A percentile compares a stretch with the other conserved stretches of the same genome.
Conservation (phyloP, 2,113 vertebrate genomes). For the Hippoglossus stenolepis region DNA sequence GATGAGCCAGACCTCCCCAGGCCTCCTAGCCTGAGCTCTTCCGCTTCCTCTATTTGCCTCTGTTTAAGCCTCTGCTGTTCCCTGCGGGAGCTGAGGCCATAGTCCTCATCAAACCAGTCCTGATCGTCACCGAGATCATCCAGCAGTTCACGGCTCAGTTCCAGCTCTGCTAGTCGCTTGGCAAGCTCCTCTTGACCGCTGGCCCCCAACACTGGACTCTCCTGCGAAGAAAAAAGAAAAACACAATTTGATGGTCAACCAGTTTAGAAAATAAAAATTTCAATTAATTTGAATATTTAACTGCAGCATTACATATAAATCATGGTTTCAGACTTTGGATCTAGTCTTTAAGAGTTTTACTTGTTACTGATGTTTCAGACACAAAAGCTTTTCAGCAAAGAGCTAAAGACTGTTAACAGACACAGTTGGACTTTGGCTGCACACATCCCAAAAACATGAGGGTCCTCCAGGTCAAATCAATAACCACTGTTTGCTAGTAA, state of each 20-base stretch:
- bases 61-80: constrained; percentile 85
- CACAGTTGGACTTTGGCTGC: constrained; percentile 70
- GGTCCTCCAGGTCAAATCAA: constrained; percentile 53
- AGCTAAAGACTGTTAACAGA: constrained; percentile 55
- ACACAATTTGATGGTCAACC: neutral
- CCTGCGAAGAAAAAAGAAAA: constrained; percentile 71
- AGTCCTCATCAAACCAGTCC: constrained; percentile 99
- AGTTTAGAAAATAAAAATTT: neutral
- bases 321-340: constrained; percentile 1
- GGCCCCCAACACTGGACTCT: constrained; percentile 91
- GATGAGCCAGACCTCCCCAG: constrained; percentile 35
- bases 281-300: neutral
- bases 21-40: constrained; percentile 49
- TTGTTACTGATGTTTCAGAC: constrained; percentile 16
- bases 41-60: constrained; percentile 73
- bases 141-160: constrained; percentile 90
- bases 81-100: constrained; percentile 90
- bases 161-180: constrained; percentile 92
- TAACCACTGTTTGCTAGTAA: constrained; percentile 44
- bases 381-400: constrained; percentile 13
- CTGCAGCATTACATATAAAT: neutral
- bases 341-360: neutral
- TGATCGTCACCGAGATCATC: constrained; percentile 92
- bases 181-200: constrained; percentile 93
- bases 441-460: constrained; percentile 15